Conservation (phyloP, 2,888 invertebrate genomes). For the Chloroclysta siterata region DNA sequence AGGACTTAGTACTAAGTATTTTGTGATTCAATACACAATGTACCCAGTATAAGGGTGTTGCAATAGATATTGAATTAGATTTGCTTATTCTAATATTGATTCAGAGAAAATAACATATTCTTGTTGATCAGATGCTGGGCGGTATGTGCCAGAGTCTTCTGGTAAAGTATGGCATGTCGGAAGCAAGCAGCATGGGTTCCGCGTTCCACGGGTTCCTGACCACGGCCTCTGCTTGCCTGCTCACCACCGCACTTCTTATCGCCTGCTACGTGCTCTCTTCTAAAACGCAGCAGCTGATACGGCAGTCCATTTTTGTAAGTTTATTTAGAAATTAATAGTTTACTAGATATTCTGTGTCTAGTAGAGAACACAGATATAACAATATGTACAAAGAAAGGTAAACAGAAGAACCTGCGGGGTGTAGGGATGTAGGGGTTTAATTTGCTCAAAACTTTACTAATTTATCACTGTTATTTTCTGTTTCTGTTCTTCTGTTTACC, state of each 20-base stretch:
- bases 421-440: too few species aligned
- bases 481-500: too few species aligned
- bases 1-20: too few species aligned
- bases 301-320: slow-evolving; percentile 94
- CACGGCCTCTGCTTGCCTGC: slow-evolving; percentile 91
- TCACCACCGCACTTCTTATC: slow-evolving; percentile 90
- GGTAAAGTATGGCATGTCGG: slow-evolving; percentile 90
- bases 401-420: too few species aligned
- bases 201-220: slow-evolving; percentile 93
- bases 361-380: too few species aligned
- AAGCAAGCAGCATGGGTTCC: slow-evolving; percentile 89
- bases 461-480: too few species aligned
- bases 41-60: too few species aligned
- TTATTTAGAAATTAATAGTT: too few species aligned
- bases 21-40: too few species aligned
- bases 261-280: slow-evolving; percentile 92
- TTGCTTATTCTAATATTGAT: neutral
- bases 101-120: neutral
- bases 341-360: too few species aligned
- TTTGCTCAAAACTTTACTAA: too few species aligned
- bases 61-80: neutral
- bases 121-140: slow-evolving; percentile 87
- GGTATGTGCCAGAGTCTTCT: slow-evolving; percentile 93
- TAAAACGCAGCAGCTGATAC: slow-evolving; percentile 89
- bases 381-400: too few species aligned